These are phyloP conservation scores for Phyllostomus discolor DNA, from an alignment of 2,113 vertebrate species.

Conservation along the genomic window DNA sequence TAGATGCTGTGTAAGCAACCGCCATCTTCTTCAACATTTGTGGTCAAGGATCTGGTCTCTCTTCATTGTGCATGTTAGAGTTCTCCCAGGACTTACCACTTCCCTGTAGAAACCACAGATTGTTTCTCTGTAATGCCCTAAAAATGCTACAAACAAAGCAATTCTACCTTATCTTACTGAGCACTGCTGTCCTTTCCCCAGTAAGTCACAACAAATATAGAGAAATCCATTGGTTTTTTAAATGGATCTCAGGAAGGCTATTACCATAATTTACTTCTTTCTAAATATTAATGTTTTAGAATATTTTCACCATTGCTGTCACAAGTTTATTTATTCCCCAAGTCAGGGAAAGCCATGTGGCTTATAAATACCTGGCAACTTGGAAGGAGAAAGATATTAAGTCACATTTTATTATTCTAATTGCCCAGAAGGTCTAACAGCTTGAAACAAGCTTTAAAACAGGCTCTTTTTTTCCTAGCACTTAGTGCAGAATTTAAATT, in stretches of 20 bases:
- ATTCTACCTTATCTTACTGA: not conserved
- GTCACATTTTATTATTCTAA: slow-evolving; percentile 72
- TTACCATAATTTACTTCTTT: slow-evolving; percentile 58
- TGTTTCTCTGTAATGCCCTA: slow-evolving; percentile 1
- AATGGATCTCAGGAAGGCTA: slow-evolving; percentile 49
- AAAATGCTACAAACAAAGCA: slow-evolving; percentile 1
- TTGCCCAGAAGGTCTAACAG: slow-evolving; percentile 69
- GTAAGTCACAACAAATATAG: slow-evolving; percentile 12
- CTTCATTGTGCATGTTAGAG: not conserved
- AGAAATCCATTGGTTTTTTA: slow-evolving; percentile 42
- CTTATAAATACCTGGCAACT: slow-evolving; percentile 55
- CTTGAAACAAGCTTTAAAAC: slow-evolving; percentile 69
- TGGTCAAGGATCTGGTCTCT: not conserved
- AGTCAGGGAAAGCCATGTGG: slow-evolving; percentile 43
- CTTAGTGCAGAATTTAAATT: slow-evolving; percentile 69
- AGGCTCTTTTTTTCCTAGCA: slow-evolving; percentile 43
- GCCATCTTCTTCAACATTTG: not conserved
- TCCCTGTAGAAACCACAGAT: not conserved
- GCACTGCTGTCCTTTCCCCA: not conserved
- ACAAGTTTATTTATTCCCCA: slow-evolving; percentile 51
- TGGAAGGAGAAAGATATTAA: slow-evolving; percentile 57
- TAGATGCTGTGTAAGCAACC: not conserved
- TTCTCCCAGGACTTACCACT: not conserved
- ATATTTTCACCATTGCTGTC: slow-evolving; percentile 52
- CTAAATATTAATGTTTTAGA: slow-evolving; percentile 64